phyloP scores from a whole-genome alignment of 2,888 invertebrate genomes.

The Phorcus lineatus region DNA sequence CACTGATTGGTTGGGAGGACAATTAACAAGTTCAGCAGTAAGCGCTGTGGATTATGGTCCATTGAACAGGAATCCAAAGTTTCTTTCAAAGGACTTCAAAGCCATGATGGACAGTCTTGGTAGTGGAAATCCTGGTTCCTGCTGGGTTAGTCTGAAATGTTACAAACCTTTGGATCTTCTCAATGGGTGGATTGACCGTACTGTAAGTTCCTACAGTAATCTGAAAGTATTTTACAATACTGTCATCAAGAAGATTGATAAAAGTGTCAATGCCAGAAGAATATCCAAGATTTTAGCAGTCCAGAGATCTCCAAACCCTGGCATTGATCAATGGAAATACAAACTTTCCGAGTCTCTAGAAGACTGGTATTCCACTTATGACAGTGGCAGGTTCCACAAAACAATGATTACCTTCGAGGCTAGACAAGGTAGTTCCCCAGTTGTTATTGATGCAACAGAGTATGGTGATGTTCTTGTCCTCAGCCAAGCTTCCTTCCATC shows the following conservation, averaged over 20 bases:
- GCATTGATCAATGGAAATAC: constrained; percentile 30
- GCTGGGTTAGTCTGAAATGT: constrained; percentile 43
- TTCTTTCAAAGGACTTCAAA: constrained; percentile 33
- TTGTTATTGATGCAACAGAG: constrained; percentile 39
- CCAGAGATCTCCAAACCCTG: constrained; percentile 19
- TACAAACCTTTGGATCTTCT: constrained; percentile 35
- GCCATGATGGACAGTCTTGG: constrained; percentile 38
- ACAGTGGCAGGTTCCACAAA: constrained; percentile 35
- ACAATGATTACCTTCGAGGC: not conserved
- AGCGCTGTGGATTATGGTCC: constrained; percentile 40
- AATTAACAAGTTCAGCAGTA: constrained; percentile 39
- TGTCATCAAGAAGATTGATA: constrained; percentile 32
- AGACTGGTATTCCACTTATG: constrained; percentile 36
- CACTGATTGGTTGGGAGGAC: constrained; percentile 46
- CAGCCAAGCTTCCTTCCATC: constrained; percentile 30
- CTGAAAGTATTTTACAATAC: constrained; percentile 39
- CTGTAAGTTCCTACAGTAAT: constrained; percentile 28
- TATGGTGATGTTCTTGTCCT: constrained; percentile 38
- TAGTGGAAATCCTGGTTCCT: constrained; percentile 38
- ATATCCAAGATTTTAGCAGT: constrained; percentile 30
- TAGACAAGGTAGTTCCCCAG: not conserved
- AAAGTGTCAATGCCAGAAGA: not conserved
- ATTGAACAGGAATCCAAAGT: constrained; percentile 28
- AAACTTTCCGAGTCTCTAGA: constrained; percentile 26
- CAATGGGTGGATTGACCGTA: constrained; percentile 33